These are phyloP conservation scores for Psittacula cyanocephala DNA, from an alignment of 2,113 vertebrate genomes.

Conservation along the genomic window DNA sequence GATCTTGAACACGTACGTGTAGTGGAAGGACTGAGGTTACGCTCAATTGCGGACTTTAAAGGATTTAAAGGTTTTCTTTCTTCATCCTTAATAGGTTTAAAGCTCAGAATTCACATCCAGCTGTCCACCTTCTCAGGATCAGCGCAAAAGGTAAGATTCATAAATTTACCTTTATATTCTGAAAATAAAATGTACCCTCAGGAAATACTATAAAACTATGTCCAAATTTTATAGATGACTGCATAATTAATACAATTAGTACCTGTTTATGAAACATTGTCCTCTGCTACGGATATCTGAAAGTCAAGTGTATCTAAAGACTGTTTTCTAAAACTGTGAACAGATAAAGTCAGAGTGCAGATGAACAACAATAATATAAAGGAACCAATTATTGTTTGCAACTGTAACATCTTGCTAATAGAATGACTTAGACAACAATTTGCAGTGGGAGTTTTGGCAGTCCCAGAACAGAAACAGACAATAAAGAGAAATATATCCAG, in stretches of 20 bases:
- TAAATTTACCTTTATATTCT: not conserved
- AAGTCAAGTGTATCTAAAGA: not conserved
- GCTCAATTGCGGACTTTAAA: not conserved
- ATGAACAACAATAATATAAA: not conserved
- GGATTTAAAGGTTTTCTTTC: not conserved
- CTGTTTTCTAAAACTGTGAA: not conserved
- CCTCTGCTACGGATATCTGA: not conserved
- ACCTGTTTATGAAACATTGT: not conserved
- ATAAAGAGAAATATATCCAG: not conserved
- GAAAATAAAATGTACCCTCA: not conserved
- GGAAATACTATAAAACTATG: not conserved
- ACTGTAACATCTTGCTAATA: not conserved
- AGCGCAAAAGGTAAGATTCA: not conserved
- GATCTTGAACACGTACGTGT: not conserved
- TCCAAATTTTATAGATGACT: not conserved
- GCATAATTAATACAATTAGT: not conserved
- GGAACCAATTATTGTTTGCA: not conserved
- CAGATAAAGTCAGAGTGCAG: not conserved
- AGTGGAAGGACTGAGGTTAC: not conserved
- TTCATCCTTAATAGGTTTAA: not conserved
- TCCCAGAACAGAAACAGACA: not conserved
- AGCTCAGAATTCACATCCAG: not conserved
- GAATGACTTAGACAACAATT: not conserved
- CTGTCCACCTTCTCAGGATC: not conserved
- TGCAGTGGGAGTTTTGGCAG: not conserved